Base-by-base conservation (phyloP, 2,113 vertebrate species). In the Microcebus murinus region DNA sequence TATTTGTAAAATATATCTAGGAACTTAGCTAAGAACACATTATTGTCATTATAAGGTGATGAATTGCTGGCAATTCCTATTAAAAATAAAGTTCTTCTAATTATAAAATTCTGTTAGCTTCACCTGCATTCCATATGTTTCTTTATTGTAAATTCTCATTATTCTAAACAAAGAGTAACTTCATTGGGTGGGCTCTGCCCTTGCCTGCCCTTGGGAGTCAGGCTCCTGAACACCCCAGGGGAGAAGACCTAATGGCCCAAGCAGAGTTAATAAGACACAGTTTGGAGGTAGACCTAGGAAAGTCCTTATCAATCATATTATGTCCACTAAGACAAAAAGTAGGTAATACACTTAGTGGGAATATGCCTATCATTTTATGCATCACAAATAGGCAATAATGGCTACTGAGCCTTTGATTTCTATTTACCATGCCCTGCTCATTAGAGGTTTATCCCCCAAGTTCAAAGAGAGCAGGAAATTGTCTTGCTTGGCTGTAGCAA, bases 1-100 rank as follows among this genome's bases (percentile, higher is more conserved):
- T 84, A 90, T 97, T 97, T 96, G 52, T 80, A 52, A 93, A 97
- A 95, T 84, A 94, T 17, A 94, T 52, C 48, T 25, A 90, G 23
- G 71, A 87, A 48, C 18, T 52, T 81, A 85, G 80, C 52, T 95
- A 90, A 73, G 79, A 90, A 92, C 59, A 31, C 4, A 7, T 63
- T 85, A 92, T 21, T 87, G 14, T 90, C 80, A n/a, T 83, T 87
- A 82, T 11, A 77, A 92, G 59, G 80, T 94, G 84, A 96, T n/a
- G 20, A 86, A 93, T 87, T 88, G 77, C 76, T 70, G 59, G 84
- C 13, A 87, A 95, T 92, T 63, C 80, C 84, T 71, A 87, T 67
- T 93, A 77, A 96, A 95, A 74, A 92, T 34, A 96, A 91, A 96
- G 36, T 77, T 67, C 87, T 61, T 59, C 17, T 45, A 68, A 76